A percentile compares a stretch with the other conserved stretches of the same genome.
Evolutionary conservation across 2,113 vertebrate species (phyloP).

Genomic region (Eonycteris spelaea): DNA sequence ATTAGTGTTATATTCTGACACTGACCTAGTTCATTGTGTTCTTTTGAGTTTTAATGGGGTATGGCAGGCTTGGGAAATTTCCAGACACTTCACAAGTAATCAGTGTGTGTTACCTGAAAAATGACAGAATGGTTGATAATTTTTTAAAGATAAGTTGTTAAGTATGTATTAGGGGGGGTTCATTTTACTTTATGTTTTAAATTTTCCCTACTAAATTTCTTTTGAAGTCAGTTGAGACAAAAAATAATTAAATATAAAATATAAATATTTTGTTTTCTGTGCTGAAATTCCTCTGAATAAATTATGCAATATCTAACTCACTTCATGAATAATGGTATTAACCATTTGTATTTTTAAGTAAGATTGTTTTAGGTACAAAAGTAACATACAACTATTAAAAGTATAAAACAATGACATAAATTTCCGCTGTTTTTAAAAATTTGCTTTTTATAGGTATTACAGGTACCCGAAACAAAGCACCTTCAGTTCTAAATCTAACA

Average conservation of each 20-base stretch:
- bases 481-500: neutral
- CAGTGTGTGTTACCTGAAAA: neutral
- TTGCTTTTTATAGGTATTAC: conserved; percentile 14
- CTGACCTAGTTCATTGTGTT: neutral
- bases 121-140: neutral
- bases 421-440: neutral
- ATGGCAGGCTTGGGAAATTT: neutral
- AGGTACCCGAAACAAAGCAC: conserved; percentile 27
- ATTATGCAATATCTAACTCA: neutral
- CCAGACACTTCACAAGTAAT: neutral
- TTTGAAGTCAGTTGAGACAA: neutral
- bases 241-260: neutral
- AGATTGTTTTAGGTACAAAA: neutral
- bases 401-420: neutral
- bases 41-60: neutral
- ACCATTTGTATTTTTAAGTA: neutral
- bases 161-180: neutral
- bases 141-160: neutral
- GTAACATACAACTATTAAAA: neutral
- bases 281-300: neutral
- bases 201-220: neutral
- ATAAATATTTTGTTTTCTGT: neutral
- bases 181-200: neutral
- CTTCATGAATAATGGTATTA: neutral
- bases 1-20: neutral